Evolutionary conservation across 2,888 invertebrate species (phyloP), one percentile per base, ranked within the genome.

Genomic region (Leptopilina myrica): DNA sequence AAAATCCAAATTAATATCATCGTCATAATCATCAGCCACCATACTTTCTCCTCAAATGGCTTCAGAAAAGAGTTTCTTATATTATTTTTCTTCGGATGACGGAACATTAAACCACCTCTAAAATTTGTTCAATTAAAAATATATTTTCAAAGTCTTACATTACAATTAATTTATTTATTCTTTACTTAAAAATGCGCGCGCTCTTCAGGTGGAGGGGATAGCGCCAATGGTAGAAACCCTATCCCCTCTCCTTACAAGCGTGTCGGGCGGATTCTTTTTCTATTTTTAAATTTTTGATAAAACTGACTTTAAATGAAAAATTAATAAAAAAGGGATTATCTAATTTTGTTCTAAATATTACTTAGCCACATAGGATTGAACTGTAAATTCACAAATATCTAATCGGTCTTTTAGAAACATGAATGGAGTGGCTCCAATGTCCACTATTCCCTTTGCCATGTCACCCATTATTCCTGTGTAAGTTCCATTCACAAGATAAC

Each of bases 341-440:
- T 33, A 33, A 33, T 33, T 33, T 33, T 33, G 33, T 33, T 33
- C 3, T 33, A 56, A 62, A 49, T 59, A 82, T 87, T 91, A 95
- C 95, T 93, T 94, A 78, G 94, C 92, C 82, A 93, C 92, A 94
- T 95, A 95, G 15, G 94, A 93, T 84, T 94, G 94, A 6, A 93
- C 93, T 43, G 94, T 93, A 82, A 94, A 94, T 85, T 94, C 93
- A 79, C 94, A 92, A 79, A 93, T 92, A 84, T 91, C 92, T 69
- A 92, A 79, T 85, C 96, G 92, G 85, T 95, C 95, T n/a, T 92
- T 88, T 86, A 94, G 93, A 88, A 94, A 94, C 91, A 95, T 94
- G 73, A 95, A 91, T 0, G 95, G 94, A 14, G 95, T 93, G n/a
- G 94, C 94, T 0, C 95, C 95, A 80, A 95, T 93, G 86, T 96